These are phyloP conservation scores for Crocuta crocuta DNA, from an alignment of 2,113 vertebrate genomes.

Conservation along the genomic window DNA sequence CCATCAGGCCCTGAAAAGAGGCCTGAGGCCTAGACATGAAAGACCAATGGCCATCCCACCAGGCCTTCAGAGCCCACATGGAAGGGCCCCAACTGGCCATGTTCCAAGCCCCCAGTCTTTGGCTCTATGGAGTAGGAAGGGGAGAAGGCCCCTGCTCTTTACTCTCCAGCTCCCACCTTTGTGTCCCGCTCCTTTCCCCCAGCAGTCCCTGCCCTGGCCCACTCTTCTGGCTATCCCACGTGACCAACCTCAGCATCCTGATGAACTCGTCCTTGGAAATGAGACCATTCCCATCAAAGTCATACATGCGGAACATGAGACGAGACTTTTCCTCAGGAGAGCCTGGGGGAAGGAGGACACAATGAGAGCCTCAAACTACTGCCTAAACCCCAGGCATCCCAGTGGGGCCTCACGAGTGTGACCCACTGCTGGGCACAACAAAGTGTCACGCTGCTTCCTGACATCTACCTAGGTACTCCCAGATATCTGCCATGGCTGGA, in stretches of 20 bases:
- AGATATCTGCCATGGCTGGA: background rate
- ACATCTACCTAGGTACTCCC: background rate
- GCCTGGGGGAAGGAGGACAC: slow-evolving; percentile 80
- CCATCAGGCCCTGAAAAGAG: background rate
- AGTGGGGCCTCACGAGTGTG: background rate
- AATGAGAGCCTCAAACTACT: background rate
- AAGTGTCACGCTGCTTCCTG: background rate
- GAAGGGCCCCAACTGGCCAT: background rate
- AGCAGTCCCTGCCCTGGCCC: background rate
- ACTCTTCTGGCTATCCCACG: background rate
- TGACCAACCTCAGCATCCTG: slow-evolving; percentile 90
- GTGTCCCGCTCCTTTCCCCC: background rate
- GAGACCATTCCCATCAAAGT: slow-evolving; percentile 90
- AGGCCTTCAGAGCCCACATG: background rate
- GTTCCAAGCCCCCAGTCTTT: background rate
- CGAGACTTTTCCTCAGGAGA: slow-evolving; percentile 93
- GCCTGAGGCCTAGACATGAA: background rate
- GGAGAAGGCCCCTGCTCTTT: background rate
- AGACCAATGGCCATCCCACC: too few species aligned
- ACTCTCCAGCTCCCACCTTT: background rate
- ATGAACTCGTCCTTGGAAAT: slow-evolving; percentile 92
- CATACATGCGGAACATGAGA: slow-evolving; percentile 93
- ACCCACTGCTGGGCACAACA: background rate
- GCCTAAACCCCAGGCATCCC: background rate
- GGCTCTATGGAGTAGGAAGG: background rate